phyloP scores from a whole-genome alignment of 2,797 vertebrate genomes.

The Gadopsis marmoratus region DNA sequence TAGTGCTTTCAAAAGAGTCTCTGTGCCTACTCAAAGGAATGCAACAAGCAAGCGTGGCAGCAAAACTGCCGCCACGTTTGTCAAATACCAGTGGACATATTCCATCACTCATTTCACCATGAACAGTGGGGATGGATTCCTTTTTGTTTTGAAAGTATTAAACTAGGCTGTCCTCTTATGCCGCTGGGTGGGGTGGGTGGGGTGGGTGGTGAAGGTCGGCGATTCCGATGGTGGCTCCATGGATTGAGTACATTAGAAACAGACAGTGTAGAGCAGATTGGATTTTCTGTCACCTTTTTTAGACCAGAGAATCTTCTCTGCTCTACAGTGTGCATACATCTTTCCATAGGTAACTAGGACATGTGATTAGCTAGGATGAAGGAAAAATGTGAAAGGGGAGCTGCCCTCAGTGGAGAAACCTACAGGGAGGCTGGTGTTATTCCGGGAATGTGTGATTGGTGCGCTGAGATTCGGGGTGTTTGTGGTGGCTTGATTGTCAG shows the following conservation, averaged over 20 bases:
- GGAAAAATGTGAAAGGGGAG: conserved; percentile 32
- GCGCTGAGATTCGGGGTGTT: conserved; percentile 67
- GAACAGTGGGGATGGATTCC: neutral
- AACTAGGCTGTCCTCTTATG: conserved; percentile 54
- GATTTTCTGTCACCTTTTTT: conserved; percentile 60
- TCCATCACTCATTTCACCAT: neutral
- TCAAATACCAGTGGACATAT: neutral
- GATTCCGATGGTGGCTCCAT: conserved; percentile 85
- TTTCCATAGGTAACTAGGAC: conserved; percentile 30
- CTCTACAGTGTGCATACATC: conserved; percentile 61
- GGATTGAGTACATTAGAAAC: conserved; percentile 59
- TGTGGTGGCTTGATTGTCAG: conserved; percentile 79
- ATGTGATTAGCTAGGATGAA: conserved; percentile 39
- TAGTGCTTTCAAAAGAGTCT: conserved; percentile 64
- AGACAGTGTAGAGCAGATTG: conserved; percentile 68
- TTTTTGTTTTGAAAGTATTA: conserved; percentile 56
- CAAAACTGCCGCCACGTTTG: neutral
- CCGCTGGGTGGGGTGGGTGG: conserved; percentile 55
- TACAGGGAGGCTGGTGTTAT: conserved; percentile 50
- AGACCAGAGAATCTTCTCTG: conserved; percentile 63
- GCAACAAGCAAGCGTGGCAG: conserved; percentile 8
- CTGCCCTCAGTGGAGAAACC: conserved; percentile 10
- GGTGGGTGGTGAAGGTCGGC: conserved; percentile 77
- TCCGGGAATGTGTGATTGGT: conserved; percentile 70
- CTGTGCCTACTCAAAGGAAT: conserved; percentile 19